phyloP scores from a whole-genome alignment of 2,888 invertebrate species.

The Perithous albicinctus region DNA sequence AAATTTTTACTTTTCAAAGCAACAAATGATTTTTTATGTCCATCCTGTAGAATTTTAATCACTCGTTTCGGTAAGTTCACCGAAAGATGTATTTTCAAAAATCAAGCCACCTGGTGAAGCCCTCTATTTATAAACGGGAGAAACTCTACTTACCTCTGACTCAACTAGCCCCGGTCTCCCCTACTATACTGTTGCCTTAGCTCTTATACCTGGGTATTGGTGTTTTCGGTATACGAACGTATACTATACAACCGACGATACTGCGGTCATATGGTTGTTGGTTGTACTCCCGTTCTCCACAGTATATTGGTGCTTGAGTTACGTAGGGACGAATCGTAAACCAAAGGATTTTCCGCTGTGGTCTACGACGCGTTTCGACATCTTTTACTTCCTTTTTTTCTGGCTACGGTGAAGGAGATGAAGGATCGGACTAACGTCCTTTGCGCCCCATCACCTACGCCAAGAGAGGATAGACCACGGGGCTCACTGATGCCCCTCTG shows the following conservation, averaged over 20 bases:
- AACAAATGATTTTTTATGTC: too few relatives aligned
- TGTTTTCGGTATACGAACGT: conserved; percentile 32
- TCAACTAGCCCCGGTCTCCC: too few relatives aligned
- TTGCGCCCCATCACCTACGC: neutral
- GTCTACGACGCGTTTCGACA: conserved; percentile 41
- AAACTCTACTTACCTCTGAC: too few relatives aligned
- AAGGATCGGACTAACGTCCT: conserved; percentile 19
- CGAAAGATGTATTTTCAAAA: too few relatives aligned
- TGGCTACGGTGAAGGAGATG: neutral
- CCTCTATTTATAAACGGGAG: too few relatives aligned
- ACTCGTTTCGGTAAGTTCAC: too few relatives aligned
- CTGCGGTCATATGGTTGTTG: neutral
- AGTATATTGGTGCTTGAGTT: conserved; percentile 33
- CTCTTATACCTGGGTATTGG: conserved; percentile 33
- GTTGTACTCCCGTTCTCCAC: neutral
- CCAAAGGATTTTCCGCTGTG: conserved; percentile 43
- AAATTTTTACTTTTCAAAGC: too few relatives aligned
- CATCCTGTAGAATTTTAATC: too few relatives aligned
- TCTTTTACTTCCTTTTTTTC: conserved; percentile 25
- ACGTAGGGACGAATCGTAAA: conserved; percentile 31
- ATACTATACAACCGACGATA: neutral
- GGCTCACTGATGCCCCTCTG: conserved; percentile 3
- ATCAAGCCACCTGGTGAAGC: too few relatives aligned
- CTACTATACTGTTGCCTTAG: neutral
- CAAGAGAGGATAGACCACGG: neutral